Percentiles rank a stretch among this genome's conserved stretches.
These are phyloP conservation scores for Perognathus longimembris DNA, from an alignment of 2,113 vertebrate genomes.

Conservation along the genomic window DNA sequence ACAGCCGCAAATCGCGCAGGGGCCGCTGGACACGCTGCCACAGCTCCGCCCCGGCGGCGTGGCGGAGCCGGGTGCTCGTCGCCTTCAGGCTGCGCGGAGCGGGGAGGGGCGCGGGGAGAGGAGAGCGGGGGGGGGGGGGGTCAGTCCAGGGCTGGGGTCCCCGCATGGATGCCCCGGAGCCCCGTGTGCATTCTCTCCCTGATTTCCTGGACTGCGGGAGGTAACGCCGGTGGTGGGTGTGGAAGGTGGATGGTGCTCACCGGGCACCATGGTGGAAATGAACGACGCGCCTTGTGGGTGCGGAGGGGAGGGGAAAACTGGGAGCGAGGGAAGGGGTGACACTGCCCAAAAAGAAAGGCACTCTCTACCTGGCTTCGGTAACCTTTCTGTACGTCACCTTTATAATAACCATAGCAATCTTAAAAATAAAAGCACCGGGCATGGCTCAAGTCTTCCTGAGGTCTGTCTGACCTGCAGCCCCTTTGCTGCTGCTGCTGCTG, in stretches of 20 bases:
- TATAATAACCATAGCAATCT: too few species aligned
- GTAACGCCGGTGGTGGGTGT: not conserved
- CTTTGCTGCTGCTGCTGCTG: too few species aligned
- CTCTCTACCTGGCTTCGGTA: too few species aligned
- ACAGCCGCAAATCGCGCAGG: conserved; percentile 88
- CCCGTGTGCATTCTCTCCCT: fast-evolving
- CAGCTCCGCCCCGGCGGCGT: conserved; percentile 85
- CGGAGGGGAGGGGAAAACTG: too few species aligned
- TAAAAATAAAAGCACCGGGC: too few species aligned
- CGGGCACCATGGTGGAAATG: too few species aligned
- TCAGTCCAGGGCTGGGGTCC: not conserved
- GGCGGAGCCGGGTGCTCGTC: conserved; percentile 87
- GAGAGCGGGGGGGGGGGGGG: not conserved
- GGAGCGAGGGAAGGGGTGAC: too few species aligned
- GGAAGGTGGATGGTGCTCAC: too few species aligned
- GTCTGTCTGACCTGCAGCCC: too few species aligned
- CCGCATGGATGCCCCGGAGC: not conserved
- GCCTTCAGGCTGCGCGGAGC: conserved; percentile 89
- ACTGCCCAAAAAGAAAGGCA: too few species aligned
- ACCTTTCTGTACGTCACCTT: too few species aligned
- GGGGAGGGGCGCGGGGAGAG: not conserved
- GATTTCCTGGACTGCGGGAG: fast-evolving
- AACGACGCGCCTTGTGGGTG: too few species aligned
- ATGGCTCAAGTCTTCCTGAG: not conserved
- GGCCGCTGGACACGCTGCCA: conserved; percentile 89